Evolutionary conservation across 1,140 invertebrate genomes (phyloP).

Genomic region (Gerris buenoi): DNA sequence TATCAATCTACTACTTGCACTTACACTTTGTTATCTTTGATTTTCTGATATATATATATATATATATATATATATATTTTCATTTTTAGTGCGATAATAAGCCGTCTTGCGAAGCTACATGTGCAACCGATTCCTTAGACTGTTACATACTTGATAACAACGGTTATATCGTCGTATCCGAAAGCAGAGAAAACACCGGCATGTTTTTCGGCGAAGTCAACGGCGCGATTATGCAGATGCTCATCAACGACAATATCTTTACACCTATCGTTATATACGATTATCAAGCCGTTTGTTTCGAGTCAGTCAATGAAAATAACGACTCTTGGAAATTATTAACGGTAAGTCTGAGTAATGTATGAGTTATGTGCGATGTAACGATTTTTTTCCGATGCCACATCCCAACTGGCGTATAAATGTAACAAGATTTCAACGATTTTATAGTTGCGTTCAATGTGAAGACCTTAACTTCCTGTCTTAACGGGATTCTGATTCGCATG

Average conservation of each 20-base stretch:
- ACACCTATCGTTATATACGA: slow-evolving; percentile 62
- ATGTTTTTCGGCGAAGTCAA: slow-evolving; percentile 75
- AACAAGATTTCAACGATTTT: too few species aligned
- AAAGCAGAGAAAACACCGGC: slow-evolving; percentile 55
- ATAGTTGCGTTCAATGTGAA: too few species aligned
- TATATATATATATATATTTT: slow-evolving; percentile 2
- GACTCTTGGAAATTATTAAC: slow-evolving; percentile 38
- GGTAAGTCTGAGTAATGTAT: too few species aligned
- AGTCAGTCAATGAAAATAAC: slow-evolving; percentile 34
- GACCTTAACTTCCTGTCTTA: too few species aligned
- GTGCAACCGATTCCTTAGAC: slow-evolving; percentile 51
- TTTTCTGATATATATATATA: too few species aligned
- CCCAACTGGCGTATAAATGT: too few species aligned
- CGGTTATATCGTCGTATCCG: slow-evolving; percentile 67
- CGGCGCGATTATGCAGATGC: slow-evolving; percentile 53
- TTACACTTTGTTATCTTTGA: too few species aligned
- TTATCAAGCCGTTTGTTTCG: slow-evolving; percentile 78
- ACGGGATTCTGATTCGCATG: too few species aligned
- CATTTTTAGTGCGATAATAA: slow-evolving; percentile 11
- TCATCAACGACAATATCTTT: slow-evolving; percentile 65
- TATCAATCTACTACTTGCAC: too few species aligned
- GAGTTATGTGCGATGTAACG: too few species aligned
- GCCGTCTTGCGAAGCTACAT: slow-evolving; percentile 36
- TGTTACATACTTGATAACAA: slow-evolving; percentile 82
- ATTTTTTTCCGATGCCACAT: too few species aligned